A percentile compares a stretch with the other conserved stretches of the same genome.
Evolutionary conservation across 2,797 vertebrate species (phyloP).

Genomic region (Cheirogaleus major): DNA sequence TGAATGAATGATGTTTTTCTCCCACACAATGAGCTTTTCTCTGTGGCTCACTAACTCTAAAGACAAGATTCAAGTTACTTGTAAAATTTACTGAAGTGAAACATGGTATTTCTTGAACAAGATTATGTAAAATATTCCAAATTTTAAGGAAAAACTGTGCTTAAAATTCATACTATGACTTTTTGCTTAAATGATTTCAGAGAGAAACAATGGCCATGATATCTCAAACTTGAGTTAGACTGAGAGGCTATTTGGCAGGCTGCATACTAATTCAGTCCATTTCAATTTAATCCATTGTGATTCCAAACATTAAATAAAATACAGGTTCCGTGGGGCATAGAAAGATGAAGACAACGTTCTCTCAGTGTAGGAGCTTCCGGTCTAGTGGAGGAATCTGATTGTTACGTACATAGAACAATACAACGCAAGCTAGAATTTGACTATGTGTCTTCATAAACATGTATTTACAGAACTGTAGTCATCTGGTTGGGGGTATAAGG

Average conservation of each 20-base stretch:
- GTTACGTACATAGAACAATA: not conserved
- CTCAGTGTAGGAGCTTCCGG: not conserved
- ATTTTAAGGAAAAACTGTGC: not conserved
- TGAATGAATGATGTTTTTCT: not conserved
- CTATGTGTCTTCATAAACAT: not conserved
- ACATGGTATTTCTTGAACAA: slow-evolving; percentile 29
- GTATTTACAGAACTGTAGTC: not conserved
- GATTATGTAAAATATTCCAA: not conserved
- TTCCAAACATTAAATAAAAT: slow-evolving; percentile 12
- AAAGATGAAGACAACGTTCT: not conserved
- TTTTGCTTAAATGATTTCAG: not conserved
- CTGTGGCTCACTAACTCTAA: not conserved
- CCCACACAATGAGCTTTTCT: not conserved
- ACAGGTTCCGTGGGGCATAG: not conserved
- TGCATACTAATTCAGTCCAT: not conserved
- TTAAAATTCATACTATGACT: not conserved
- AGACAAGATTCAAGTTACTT: not conserved
- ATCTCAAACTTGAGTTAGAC: not conserved
- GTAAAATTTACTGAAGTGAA: slow-evolving; percentile 33
- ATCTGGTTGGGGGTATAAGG: not conserved
- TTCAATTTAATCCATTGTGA: not conserved
- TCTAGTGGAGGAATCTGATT: not conserved
- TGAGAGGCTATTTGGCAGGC: not conserved
- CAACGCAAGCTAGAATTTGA: not conserved
- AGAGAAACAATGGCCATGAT: not conserved